Evolutionary conservation across 2,888 invertebrate species (phyloP).

Genomic region (Thalpophila matura): DNA sequence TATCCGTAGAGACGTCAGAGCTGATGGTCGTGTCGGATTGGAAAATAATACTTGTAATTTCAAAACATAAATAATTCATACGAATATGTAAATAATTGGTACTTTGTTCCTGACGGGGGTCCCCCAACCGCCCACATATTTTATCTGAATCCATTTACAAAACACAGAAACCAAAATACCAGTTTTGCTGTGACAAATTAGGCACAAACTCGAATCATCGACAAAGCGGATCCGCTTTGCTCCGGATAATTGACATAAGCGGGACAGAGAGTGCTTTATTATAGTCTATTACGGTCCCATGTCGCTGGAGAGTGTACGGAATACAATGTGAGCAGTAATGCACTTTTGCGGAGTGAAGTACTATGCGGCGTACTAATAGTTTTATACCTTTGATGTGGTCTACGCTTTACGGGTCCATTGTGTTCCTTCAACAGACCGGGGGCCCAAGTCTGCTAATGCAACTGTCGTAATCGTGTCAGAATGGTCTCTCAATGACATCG

Average conservation of each 20-base stretch:
- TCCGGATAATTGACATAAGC: conserved; percentile 47
- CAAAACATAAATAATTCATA: no score
- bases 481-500: no score
- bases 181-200: conserved; percentile 42
- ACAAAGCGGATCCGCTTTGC: conserved; percentile 31
- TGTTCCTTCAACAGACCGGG: not conserved
- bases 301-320: conserved; percentile 8
- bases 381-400: conserved; percentile 22
- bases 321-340: conserved; percentile 42
- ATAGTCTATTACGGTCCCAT: conserved; percentile 22
- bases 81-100: no score
- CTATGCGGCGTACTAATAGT: conserved; percentile 24
- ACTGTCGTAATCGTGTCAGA: no score
- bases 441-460: no score
- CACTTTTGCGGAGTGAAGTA: conserved; percentile 38
- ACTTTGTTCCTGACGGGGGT: no score
- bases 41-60: no score
- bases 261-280: conserved; percentile 50
- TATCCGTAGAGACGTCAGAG: no score
- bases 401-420: conserved; percentile 11
- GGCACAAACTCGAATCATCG: conserved; percentile 19
- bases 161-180: not conserved
- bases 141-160: no score
- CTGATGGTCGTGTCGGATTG: no score
- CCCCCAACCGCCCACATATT: no score